Base-by-base conservation (phyloP, 2,888 invertebrate genomes). In the Amorpha juglandis region DNA sequence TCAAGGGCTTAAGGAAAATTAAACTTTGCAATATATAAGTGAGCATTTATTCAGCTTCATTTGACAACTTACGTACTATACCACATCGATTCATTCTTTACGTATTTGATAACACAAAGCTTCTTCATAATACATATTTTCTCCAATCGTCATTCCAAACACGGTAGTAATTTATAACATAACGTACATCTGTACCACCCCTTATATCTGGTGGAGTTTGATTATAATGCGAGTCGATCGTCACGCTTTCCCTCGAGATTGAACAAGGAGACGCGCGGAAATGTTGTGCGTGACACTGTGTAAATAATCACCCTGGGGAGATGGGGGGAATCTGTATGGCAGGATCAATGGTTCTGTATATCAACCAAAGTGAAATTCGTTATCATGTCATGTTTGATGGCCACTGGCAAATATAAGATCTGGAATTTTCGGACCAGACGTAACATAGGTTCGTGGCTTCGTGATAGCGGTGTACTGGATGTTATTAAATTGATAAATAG, bases 291-390 rank as follows among this genome's bases (percentile, higher is more conserved):
- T 58, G 58, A 42, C 12, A 19, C 16, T 19, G 55, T 6, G 33
- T 55, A 38, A 58, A 35, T 55, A 55, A 58, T 58, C 58, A 58
- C 58, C 16, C 38, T 19, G 16, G 58, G 19, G 42, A 58, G 38
- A 19, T 19, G 42, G 42, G 58, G 8, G n/a, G 50, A 33, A 6
- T n/a, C 3, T 7, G 38, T 19, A 8, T 16, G 9, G 2, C 19
- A 50, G 9, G 16, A 50, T 50, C 19, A 19, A 9, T 50, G 19
- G 19, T 38, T 38, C 9, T 19, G 50, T 50, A 50, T 14, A 45
- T 45, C 11, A 14, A 45, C 14, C 11, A 38, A 7, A 38, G 7
- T 27, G 2, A 27, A 27, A 27, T 3, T 27, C 27, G 1, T 27
- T 27, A 27, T 27, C 27, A 27, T 27, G 27, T 27, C 27, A 4